Evolutionary conservation across 2,113 vertebrate genomes (phyloP), one percentile per base, ranked within the genome.

Genomic region (Hemicordylus capensis): DNA sequence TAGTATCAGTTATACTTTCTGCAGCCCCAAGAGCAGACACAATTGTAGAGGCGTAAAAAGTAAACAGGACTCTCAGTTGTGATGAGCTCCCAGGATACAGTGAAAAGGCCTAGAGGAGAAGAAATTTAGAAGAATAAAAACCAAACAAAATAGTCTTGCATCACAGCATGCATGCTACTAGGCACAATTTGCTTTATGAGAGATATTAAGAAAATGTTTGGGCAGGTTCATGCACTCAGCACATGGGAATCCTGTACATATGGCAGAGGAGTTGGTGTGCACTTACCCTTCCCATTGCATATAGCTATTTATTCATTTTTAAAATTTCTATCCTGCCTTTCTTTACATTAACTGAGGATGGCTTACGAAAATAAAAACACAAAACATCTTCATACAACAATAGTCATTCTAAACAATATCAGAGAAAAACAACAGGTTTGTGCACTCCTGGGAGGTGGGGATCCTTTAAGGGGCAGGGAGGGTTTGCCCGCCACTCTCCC

Each of bases 31-130:
- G 93, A 73, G 98, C 95, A 0, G 97, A 93, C 75, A 99, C 98
- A 0, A 99, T 90, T 76, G 98, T 97, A 34, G 98, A 98, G 1
- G 97, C 97, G 79, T 99, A 99, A 93, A 99, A 99, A 14, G 98
- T 98, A 93, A 99, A 97, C 76, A 99, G 95, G 54, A 99, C 98
- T 76, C 98, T 95, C 92, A 99, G 86, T 19, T 98, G 98, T 66
- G 97, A 92, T 8, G 95, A 91, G 22, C 85, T 96, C 15, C 95
- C 93, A 0, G 96, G 91, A n/a, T 8, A 89, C 7, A 93, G 96
- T 0, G 97, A 95, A 79, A 98, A 99, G 0, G 96, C 98, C 99
- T 99, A 72, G 19, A 89, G 67, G 2, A 74, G 15, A 72, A 63
- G 48, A 72, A 77, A 22, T 0, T 83, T 73, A 70, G 85, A 75